phyloP scores from a whole-genome alignment of 2,113 vertebrate species.

The Potamarius usumacintae region DNA sequence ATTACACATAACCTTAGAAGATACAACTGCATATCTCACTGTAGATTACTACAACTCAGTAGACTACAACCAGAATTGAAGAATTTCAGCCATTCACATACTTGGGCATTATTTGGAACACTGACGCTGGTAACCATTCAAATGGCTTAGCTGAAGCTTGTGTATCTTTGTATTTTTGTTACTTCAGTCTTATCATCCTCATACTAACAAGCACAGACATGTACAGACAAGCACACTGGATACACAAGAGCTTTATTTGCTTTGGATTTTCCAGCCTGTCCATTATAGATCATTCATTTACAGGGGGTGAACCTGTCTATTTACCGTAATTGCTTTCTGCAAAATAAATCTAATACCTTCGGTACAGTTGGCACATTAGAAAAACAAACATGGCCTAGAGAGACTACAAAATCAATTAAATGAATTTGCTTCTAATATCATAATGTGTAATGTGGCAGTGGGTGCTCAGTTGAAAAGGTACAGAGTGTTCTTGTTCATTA shows the following conservation, averaged over 20 bases:
- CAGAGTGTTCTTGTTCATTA: background rate
- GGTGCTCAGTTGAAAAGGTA: background rate
- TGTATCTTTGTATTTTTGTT: background rate
- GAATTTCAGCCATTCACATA: background rate
- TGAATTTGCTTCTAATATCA: background rate
- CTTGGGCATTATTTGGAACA: background rate
- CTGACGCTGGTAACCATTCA: background rate
- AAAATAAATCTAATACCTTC: background rate
- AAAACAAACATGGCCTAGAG: background rate
- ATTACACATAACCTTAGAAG: too few species aligned
- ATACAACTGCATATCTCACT: background rate
- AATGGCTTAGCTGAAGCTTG: background rate
- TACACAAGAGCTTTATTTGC: constrained; percentile 1
- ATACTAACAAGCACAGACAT: constrained; percentile 9
- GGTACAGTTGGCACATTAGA: background rate
- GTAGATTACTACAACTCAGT: background rate
- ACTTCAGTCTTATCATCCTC: background rate
- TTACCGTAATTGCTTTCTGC: background rate
- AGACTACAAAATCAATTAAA: background rate
- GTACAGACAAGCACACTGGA: constrained; percentile 5
- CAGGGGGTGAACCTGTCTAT: background rate
- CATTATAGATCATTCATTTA: constrained; percentile 6
- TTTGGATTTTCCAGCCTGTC: background rate
- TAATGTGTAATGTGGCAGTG: background rate
- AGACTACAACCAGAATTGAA: background rate